Evolutionary conservation across 2,113 vertebrate species (phyloP), one percentile per base, ranked within the genome.

Genomic region (Lichenostomus cassidix): DNA sequence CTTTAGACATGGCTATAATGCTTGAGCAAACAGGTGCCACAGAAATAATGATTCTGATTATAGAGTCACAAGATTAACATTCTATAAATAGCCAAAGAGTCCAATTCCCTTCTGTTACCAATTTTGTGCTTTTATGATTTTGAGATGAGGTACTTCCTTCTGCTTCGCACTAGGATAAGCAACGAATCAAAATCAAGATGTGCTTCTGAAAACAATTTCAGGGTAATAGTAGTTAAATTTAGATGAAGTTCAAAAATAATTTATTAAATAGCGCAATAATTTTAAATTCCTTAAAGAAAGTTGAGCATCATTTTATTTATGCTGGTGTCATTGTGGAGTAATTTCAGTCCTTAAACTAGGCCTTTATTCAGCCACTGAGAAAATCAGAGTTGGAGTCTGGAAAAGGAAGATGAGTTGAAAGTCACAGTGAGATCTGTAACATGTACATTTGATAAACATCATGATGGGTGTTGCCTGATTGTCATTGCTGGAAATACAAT

Each of bases 31-130:
- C 83, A 96, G 49, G n/a, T 69, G 5, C 80, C 88, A 64, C n/a
- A 4, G 87, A 95, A 96, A 95, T 94, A 88, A 90, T 88, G 28
- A 75, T 95, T 90, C 80, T 95, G 88, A 86, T 92, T 92, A 71
- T 78, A 46, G 78, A 81, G 84, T 93, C 83, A 81, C 85, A 83
- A 91, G 68, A 79, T 84, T 90, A 90, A 86, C 55, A 65, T 83
- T 89, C 62, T 83, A 22, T 84, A 92, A 96, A 87, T 84, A 92
- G 49, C 68, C 52, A 53, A 41, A 63, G 52, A 75, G 31, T 64
- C 47, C 59, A 80, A 2, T 85, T 92, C 68, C 59, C 44, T 81
- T 87, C 44, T 69, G 49, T 86, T 46, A 65, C 69, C 53, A 75
- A 18, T 87, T 87, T 20, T 39, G 28, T 88, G 68, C 74, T 62